Evolutionary conservation across 2,888 invertebrate genomes (phyloP), one percentile per base, ranked within the genome.

Genomic region (Acanthosepion pharaonis): DNA sequence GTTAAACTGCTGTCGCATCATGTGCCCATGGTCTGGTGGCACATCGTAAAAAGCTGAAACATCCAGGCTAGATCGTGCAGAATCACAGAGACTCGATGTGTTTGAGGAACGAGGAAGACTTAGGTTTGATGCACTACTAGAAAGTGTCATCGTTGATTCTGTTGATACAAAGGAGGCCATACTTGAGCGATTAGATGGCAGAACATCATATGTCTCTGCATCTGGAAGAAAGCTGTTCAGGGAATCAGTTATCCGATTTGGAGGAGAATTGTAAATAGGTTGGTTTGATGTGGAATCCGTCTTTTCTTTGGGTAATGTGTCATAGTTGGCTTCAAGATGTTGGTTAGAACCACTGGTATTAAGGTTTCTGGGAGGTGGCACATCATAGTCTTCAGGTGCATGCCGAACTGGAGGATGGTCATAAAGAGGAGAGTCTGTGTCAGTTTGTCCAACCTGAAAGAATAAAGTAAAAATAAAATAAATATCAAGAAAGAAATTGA

Each of bases 41-140:
- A 97, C 96, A 95, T 97, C 97, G 95, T 97, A 97, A 94, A 97
- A 95, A 91, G 96, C 96, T 11, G 96, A 96, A 94, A 97, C 96
- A 94, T 97, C 97, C 95, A 97, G 97, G 95, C 97, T 97, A 53
- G 98, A 98, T 95, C 98, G 97, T 95, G 98, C 98, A 91, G 98
- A 98, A 94, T 98, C 98, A 94, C 97, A 96, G 97, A 95, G 98
- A 98, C 96, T 98, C 98, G 96, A 98, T 98, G 96, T 95, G 93
- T 96, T 96, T 28, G 95, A 98, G 98, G 95, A 98, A 97, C 94
- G 98, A 98, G 93, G 93, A 93, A 93, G 93, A 93, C 96, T 98
- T 98, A 95, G 98, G 98, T 96, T 96, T 9, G 97, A 96, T 94
- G 96, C 95, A 94, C 97, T 96, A 94, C 97, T 97, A 11, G 97